Evolutionary conservation across 2,797 vertebrate species (phyloP).

Genomic region (Gobio occitaniae): DNA sequence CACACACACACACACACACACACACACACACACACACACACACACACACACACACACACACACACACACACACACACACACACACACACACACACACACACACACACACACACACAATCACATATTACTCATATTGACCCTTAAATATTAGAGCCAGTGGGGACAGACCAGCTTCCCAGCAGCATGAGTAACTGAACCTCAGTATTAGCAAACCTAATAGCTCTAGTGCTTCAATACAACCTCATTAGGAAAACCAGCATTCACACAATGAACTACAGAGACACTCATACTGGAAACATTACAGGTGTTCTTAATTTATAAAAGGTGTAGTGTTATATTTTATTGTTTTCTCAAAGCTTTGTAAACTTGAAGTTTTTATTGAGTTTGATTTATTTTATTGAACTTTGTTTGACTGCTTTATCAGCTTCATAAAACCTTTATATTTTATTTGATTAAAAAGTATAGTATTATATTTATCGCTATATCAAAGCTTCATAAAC

Average conservation of each 20-base stretch:
- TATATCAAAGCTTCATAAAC: neutral
- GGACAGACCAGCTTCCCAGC: neutral
- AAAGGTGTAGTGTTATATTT: neutral
- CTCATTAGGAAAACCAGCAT: slow-evolving; percentile 7
- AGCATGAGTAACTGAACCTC: neutral
- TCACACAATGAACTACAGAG: slow-evolving; percentile 2
- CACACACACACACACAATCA: neutral
- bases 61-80: too few relatives aligned
- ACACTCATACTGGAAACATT: slow-evolving; percentile 8
- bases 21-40: neutral
- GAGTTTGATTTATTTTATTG: neutral
- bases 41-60: too few relatives aligned
- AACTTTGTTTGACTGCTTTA: neutral
- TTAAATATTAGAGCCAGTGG: neutral
- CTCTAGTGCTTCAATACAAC: neutral
- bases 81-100: neutral
- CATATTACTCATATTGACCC: slow-evolving; percentile 7
- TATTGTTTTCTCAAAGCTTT: neutral
- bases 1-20: neutral
- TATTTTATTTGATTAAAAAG: neutral
- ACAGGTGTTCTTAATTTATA: neutral
- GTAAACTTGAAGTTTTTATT: neutral
- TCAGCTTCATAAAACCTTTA: neutral
- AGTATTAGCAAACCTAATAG: neutral
- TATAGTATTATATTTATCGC: neutral